Base-by-base conservation (phyloP, 2,888 invertebrate genomes). In the Chouioia cunea region DNA sequence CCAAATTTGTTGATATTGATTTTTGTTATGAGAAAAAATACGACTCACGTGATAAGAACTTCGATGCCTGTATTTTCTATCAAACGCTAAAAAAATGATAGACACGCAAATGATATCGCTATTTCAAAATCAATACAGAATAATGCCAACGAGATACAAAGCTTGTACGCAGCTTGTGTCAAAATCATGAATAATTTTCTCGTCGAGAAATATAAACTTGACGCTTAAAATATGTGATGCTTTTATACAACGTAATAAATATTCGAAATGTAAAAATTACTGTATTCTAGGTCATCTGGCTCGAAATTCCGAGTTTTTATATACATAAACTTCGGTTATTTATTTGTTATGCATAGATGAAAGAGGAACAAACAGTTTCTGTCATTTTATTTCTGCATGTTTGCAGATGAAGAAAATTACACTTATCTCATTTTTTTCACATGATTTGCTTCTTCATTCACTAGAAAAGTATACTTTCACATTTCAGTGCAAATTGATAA, bases 1-100 rank as follows among this genome's bases (percentile, higher is more conserved):
- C 64, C 70, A 59, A 60, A 46, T 77, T 81, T 80, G 80, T 81
- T 80, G 75, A 79, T 77, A 78, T 74, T 79, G 76, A 76, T 73
- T 81, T 79, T 81, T 79, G 79, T 82, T 80, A 79, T 70, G 69
- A 77, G 72, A 79, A 70, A 74, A 62, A 74, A 59, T 14, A 68
- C 65, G 60, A 71, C 44, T 64, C 27, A 65, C 56, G 46, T 70
- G 63, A 67, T 65, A 58, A 72, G 43, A 71, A 54, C 63, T 71
- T 59, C 22, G 68, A 75, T 73, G 62, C 70, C 71, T 67, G 75
- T 64, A 68, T 73, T 75, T 73, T 75, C 63, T 75, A 65, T 63
- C 52, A 36, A 68, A 65, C 48, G 62, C 47, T 59, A 63, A 58
- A 70, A 70, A 56, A 63, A 36, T 4, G 15, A 60, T 27, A 65